Evolutionary conservation across 2,797 vertebrate genomes (phyloP).

Genomic region (Mormyrus proboscirostris): DNA sequence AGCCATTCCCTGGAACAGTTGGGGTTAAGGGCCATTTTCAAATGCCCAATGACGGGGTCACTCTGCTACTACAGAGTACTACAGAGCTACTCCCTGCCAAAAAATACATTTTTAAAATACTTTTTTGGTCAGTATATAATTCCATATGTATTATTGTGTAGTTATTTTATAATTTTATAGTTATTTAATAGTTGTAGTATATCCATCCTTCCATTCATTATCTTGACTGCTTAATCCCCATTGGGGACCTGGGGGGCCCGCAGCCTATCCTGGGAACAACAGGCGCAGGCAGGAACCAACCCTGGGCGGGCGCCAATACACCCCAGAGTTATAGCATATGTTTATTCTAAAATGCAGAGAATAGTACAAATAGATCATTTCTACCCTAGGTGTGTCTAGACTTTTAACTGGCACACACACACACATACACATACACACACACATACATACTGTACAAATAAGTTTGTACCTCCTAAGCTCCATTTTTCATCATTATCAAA

Average conservation of each 20-base stretch:
- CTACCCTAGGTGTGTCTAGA: background rate
- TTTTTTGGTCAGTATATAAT: background rate
- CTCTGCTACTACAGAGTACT: background rate
- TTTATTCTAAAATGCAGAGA: background rate
- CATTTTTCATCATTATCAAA: slow-evolving; percentile 80
- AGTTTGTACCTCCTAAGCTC: slow-evolving; percentile 48
- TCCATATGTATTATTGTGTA: background rate
- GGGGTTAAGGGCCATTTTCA: background rate
- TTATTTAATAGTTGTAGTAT: no score
- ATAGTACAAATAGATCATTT: background rate
- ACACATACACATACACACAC: background rate
- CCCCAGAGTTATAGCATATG: no score
- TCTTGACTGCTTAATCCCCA: no score
- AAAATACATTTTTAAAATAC: background rate
- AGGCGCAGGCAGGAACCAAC: no score
- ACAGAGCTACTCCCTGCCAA: background rate
- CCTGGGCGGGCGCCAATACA: no score
- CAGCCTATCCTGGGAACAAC: no score
- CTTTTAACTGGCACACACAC: background rate
- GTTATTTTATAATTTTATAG: background rate
- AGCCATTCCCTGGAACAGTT: background rate
- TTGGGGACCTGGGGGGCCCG: no score
- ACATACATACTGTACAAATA: background rate
- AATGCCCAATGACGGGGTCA: background rate
- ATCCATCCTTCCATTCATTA: no score